phyloP scores from a whole-genome alignment of 2,888 invertebrate genomes.

The Morpho achilles region DNA sequence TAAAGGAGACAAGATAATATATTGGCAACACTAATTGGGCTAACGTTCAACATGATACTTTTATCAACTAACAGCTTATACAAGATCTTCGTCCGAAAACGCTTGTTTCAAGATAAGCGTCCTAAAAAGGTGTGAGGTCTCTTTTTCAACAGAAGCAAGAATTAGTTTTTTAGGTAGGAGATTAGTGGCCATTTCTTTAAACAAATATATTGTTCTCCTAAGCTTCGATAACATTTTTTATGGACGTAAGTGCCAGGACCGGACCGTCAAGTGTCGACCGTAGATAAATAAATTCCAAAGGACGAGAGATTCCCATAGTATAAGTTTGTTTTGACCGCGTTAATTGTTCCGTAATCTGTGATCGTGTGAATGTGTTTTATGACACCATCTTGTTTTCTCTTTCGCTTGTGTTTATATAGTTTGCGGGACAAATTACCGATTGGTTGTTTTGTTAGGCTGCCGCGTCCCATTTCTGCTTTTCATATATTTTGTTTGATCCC shows the following conservation, averaged over 20 bases:
- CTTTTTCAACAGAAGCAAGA: conserved; percentile 31
- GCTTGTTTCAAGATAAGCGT: conserved; percentile 33
- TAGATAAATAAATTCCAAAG: conserved; percentile 41
- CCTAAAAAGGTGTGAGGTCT: conserved; percentile 28
- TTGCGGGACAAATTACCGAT: conserved; percentile 37
- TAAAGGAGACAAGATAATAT: conserved; percentile 21
- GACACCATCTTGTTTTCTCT: conserved; percentile 33
- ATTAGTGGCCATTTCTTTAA: conserved; percentile 31
- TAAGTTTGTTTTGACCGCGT: conserved; percentile 53
- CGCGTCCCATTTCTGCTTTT: conserved; percentile 38
- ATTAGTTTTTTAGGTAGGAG: conserved; percentile 29
- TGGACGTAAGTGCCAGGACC: conserved; percentile 17
- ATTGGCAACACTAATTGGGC: conserved; percentile 31
- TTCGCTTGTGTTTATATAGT: conserved; percentile 34
- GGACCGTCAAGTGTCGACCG: conserved; percentile 20
- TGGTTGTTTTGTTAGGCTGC: conserved; percentile 65
- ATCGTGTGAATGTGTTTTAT: conserved; percentile 53
- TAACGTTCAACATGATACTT: conserved; percentile 39
- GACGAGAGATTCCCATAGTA: conserved; percentile 46
- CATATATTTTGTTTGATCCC: conserved; percentile 39
- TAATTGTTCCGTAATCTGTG: conserved; percentile 64
- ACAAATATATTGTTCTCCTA: conserved; percentile 31
- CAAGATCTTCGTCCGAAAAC: conserved; percentile 32
- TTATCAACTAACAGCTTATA: conserved; percentile 44
- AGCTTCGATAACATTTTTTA: conserved; percentile 8